Conservation (phyloP, 2,797 vertebrate genomes). For the Sebastes nivosus region DNA sequence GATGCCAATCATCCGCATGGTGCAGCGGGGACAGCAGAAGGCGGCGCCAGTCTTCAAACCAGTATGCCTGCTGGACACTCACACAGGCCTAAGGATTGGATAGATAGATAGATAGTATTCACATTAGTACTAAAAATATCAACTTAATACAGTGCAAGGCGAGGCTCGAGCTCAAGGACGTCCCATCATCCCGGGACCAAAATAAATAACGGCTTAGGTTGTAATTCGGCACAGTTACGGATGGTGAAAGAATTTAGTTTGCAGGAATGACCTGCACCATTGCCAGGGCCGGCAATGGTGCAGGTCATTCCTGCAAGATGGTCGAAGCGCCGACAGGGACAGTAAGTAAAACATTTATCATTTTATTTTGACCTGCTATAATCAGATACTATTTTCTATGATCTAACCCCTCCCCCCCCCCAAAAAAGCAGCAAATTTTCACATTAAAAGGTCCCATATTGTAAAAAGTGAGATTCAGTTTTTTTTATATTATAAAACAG, state of each 20-base stretch:
- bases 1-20: slow-evolving; percentile 91
- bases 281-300: no score
- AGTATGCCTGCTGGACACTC: slow-evolving; percentile 86
- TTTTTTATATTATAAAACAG: no score
- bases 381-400: background rate
- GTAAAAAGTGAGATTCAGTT: no score
- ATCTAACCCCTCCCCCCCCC: background rate
- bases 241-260: no score
- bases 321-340: rapidly evolving
- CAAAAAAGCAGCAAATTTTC: background rate
- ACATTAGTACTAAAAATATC: background rate
- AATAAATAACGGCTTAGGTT: no score
- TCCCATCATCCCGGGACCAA: no score
- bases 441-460: no score
- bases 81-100: slow-evolving; percentile 79
- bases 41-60: slow-evolving; percentile 87
- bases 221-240: no score
- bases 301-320: no score
- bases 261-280: no score
- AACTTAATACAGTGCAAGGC: background rate
- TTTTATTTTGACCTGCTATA: background rate
- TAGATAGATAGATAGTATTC: rapidly evolving
- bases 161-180: no score
- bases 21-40: slow-evolving; percentile 91
- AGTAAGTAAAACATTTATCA: no score